These are phyloP conservation scores for Saccostrea echinata DNA, from an alignment of 1,140 invertebrate species.

Conservation along the genomic window DNA sequence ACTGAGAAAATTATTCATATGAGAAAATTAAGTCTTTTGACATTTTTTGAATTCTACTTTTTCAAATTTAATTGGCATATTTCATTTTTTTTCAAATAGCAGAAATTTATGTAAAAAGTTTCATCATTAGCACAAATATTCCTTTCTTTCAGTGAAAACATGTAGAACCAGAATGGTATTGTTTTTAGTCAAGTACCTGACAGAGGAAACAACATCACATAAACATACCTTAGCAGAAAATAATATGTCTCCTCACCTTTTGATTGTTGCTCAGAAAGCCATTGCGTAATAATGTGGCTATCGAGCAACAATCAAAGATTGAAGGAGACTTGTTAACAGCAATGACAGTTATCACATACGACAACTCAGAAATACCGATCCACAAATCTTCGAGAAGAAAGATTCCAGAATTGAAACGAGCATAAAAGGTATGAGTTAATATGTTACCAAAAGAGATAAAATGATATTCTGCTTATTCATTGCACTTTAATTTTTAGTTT, in stretches of 20 bases:
- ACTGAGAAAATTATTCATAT: background rate
- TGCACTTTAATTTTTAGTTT: too few relatives aligned
- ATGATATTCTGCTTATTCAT: too few relatives aligned
- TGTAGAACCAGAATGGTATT: background rate
- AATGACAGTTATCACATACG: background rate
- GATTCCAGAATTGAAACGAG: too few relatives aligned
- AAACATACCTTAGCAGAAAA: background rate
- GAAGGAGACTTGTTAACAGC: conserved; percentile 61
- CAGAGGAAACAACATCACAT: background rate
- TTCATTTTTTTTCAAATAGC: background rate
- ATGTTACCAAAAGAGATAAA: too few relatives aligned
- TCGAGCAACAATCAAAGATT: conserved; percentile 70
- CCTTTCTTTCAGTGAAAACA: background rate
- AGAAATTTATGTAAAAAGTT: background rate
- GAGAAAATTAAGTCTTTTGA: background rate
- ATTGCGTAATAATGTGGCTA: conserved; percentile 60
- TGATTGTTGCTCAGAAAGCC: conserved; percentile 73
- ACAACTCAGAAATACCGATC: background rate
- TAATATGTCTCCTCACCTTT: conserved; percentile 66
- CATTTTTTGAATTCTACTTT: background rate
- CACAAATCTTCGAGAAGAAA: too few relatives aligned
- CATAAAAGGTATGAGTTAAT: too few relatives aligned
- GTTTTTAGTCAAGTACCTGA: too few relatives aligned
- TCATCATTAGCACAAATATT: too few relatives aligned
- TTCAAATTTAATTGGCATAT: background rate